Conservation (phyloP, 2,797 vertebrate species). For the Syndactyla subalaris region DNA sequence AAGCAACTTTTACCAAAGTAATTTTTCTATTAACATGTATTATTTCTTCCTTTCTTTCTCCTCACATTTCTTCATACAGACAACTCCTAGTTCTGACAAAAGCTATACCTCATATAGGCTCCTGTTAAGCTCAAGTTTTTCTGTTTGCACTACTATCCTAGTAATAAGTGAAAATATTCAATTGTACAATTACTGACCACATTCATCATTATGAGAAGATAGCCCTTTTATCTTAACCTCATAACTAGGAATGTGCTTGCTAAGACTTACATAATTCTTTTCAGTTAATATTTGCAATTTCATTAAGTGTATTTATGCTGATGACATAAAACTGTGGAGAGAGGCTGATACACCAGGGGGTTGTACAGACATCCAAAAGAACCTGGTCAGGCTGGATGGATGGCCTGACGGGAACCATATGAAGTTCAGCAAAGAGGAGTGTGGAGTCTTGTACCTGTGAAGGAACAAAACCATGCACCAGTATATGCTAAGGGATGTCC, state of each 20-base stretch:
- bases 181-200: neutral
- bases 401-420: neutral
- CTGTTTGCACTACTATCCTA: neutral
- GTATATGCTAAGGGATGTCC: too few species aligned
- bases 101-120: neutral
- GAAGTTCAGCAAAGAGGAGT: neutral
- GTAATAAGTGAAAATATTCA: neutral
- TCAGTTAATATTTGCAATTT: neutral
- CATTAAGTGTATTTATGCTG: neutral
- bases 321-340: neutral
- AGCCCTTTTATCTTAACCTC: neutral
- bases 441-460: neutral
- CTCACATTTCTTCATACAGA: neutral
- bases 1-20: neutral
- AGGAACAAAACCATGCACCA: rapidly evolving
- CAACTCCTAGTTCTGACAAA: neutral
- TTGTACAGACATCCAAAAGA: neutral
- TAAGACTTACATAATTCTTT: neutral
- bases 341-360: rapidly evolving
- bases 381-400: neutral
- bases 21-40: neutral
- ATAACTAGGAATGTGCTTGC: neutral
- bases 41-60: neutral
- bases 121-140: neutral
- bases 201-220: neutral